These are phyloP conservation scores for Synodontis membranacea DNA, from an alignment of 2,113 vertebrate genomes.

Conservation along the genomic window DNA sequence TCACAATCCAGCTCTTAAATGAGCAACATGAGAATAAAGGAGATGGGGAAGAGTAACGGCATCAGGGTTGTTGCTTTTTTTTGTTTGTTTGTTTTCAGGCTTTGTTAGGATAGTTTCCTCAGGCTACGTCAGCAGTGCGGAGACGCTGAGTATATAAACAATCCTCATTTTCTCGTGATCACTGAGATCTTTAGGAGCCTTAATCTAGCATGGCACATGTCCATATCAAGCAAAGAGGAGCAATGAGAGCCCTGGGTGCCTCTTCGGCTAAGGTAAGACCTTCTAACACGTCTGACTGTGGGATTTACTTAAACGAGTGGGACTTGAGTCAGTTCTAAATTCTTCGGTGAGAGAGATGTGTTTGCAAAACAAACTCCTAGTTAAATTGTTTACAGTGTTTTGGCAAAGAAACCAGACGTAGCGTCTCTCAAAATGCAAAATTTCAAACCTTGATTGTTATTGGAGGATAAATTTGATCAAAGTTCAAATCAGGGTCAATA, in stretches of 20 bases:
- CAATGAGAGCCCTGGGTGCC: slow-evolving; percentile 5
- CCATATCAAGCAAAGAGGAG: background rate
- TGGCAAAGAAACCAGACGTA: background rate
- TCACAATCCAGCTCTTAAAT: slow-evolving; percentile 32
- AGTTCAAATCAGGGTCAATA: too few species aligned
- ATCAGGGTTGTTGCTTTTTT: background rate
- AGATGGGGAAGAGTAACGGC: background rate
- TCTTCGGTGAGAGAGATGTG: background rate
- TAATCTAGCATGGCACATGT: background rate
- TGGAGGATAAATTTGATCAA: too few species aligned
- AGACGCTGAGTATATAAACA: background rate
- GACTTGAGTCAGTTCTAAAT: too few species aligned
- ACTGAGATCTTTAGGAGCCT: background rate
- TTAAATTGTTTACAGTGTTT: background rate
- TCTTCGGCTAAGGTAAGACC: slow-evolving; percentile 2
- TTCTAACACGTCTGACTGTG: background rate
- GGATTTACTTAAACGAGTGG: background rate
- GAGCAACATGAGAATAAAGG: slow-evolving; percentile 38
- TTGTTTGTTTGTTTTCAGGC: too few species aligned
- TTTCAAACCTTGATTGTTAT: background rate
- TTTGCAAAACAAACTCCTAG: too few species aligned
- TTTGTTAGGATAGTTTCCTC: background rate
- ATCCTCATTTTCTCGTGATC: background rate
- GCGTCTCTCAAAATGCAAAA: background rate
- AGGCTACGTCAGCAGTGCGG: background rate